Evolutionary conservation across 2,113 vertebrate genomes (phyloP).

Genomic region (Tyrannus savana): DNA sequence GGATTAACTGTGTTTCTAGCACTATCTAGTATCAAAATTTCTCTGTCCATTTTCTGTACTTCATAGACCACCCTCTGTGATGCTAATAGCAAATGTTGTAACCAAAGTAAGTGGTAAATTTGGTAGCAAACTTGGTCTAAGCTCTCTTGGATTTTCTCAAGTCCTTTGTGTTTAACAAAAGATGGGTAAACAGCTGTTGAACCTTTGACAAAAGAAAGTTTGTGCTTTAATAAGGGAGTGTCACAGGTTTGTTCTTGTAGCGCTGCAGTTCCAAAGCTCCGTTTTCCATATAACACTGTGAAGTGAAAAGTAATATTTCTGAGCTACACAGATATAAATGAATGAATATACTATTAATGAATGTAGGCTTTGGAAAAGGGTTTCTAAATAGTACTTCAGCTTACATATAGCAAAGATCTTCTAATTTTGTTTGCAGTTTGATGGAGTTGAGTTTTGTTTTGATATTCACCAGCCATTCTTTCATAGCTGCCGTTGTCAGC

Average conservation of each 20-base stretch:
- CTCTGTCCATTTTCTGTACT: not conserved
- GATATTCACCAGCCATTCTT: not conserved
- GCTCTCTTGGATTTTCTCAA: not conserved
- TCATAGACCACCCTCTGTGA: not conserved
- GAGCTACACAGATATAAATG: not conserved
- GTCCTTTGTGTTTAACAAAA: not conserved
- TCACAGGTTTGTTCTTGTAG: not conserved
- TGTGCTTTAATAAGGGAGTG: not conserved
- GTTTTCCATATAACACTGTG: not conserved
- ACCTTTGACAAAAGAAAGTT: not conserved
- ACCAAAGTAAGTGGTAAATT: not conserved
- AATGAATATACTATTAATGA: not conserved
- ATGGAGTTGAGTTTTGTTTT: not conserved
- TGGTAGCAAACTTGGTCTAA: not conserved
- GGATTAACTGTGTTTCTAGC: not conserved
- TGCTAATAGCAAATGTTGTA: not conserved
- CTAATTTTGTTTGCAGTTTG: not conserved
- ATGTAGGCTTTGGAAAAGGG: not conserved
- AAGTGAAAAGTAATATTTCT: not conserved
- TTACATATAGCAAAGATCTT: not conserved
- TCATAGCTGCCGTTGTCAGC: not conserved
- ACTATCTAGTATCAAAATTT: not conserved
- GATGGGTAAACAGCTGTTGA: not conserved
- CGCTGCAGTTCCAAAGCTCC: not conserved
- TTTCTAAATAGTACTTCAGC: not conserved